Evolutionary conservation across 2,113 vertebrate species (phyloP), one percentile per base, ranked within the genome.

Genomic region (Catagonus wagneri): DNA sequence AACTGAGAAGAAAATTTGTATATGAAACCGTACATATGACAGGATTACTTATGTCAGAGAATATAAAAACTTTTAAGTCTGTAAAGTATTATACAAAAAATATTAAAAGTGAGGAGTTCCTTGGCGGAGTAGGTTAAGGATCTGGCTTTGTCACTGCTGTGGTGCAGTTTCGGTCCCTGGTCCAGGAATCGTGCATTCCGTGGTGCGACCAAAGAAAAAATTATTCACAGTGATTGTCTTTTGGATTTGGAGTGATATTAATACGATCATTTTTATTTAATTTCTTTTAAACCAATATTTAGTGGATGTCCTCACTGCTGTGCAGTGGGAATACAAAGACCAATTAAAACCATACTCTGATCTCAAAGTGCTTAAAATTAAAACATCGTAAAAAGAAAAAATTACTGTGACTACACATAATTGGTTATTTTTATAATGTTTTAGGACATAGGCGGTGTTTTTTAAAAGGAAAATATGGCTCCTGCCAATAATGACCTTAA

Each of bases 341-440:
- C 23, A 74, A 12, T 63, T 27, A 83, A 66, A 94, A 81, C 19
- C 7, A 60, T 10, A 52, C 25, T 56, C 16, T 88, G 29, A 39
- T 5, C 25, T 95, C 10, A 32, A 2, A 61, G 20, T 89, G 54
- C 66, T 83, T 92, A 61, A 78, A 93, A 44, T 44, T 44, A 44
- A 44, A 44, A 44, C 44, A 44, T 44, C 8, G 8, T 44, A 44
- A 44, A 44, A 44, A 44, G 8, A 6, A 44, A 44, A 44, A 44
- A 44, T 44, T 44, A 44, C 44, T 8, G 60, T 83, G 50, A 74
- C n/a, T 54, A n/a, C 4, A 56, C 65, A 66, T 44, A 94, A 54
- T 97, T 86, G 11, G 29, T 88, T 95, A 61, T 14, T 85, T 93
- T 93, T 76, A 81, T 80, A 54, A 80, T 81, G n/a, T 69, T n/a